Evolutionary conservation across 2,888 invertebrate genomes (phyloP).

Genomic region (Lasioglossum figueresi): DNA sequence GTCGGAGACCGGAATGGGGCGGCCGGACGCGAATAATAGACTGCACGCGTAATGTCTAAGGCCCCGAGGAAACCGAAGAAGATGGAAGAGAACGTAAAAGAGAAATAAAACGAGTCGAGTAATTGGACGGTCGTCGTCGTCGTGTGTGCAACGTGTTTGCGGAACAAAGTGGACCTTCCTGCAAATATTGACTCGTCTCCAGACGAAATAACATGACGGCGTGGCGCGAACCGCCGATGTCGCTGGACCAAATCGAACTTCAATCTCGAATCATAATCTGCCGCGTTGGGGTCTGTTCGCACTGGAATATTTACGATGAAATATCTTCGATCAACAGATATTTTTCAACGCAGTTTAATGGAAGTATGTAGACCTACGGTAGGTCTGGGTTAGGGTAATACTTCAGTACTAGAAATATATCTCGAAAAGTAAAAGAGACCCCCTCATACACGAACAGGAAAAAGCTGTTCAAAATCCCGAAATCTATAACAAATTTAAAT

Average conservation of each 20-base stretch:
- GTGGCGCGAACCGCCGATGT: not conserved
- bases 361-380: too few relatives aligned
- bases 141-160: slow-evolving; percentile 10
- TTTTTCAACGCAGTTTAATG: too few relatives aligned
- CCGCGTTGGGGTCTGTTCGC: too few relatives aligned
- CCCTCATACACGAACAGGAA: too few relatives aligned
- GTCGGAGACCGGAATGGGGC: slow-evolving; percentile 53
- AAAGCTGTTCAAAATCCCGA: too few relatives aligned
- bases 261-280: not conserved
- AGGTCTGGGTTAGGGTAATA: too few relatives aligned
- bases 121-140: slow-evolving; percentile 18
- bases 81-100: slow-evolving; percentile 5
- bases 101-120: slow-evolving; percentile 5
- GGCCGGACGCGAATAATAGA: slow-evolving; percentile 50
- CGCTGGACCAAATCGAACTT: not conserved
- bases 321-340: too few relatives aligned
- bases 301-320: too few relatives aligned
- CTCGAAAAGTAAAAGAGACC: too few relatives aligned
- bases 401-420: too few relatives aligned
- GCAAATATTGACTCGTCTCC: slow-evolving; percentile 17
- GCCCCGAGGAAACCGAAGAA: slow-evolving; percentile 27
- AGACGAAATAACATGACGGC: not conserved
- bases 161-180: not conserved
- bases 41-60: slow-evolving; percentile 47
- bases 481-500: too few relatives aligned